A percentile compares a stretch with the other conserved stretches of the same genome.
Evolutionary conservation across 2,113 vertebrate genomes (phyloP).

Genomic region (Pimephales promelas): DNA sequence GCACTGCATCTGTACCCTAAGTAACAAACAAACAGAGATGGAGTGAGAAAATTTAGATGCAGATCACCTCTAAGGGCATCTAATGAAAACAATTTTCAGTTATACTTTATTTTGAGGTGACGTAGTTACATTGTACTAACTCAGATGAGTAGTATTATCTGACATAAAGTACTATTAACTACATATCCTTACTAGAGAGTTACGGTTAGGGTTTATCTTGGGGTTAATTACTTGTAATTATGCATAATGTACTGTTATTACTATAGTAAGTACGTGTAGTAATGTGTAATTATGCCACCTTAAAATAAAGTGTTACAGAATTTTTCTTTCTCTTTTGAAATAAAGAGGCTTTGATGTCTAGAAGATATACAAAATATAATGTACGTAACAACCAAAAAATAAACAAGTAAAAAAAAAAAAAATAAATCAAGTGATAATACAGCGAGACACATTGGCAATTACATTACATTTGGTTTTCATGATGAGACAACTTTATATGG

Average conservation of each 20-base stretch:
- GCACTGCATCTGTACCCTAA: constrained; percentile 83
- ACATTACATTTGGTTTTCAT: neutral
- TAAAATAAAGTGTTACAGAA: neutral
- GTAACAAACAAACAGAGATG: constrained; percentile 60
- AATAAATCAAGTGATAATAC: neutral
- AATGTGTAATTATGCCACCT: too few relatives aligned
- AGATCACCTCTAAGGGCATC: neutral
- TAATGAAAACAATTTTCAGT: neutral
- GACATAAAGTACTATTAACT: too few relatives aligned
- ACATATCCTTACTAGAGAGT: too few relatives aligned
- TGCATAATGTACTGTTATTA: too few relatives aligned
- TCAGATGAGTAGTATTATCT: too few relatives aligned
- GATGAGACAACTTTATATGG: neutral
- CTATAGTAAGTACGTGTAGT: too few relatives aligned
- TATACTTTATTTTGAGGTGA: too few relatives aligned
- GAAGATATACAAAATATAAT: neutral
- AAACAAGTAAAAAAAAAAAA: too few relatives aligned
- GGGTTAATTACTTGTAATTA: too few relatives aligned
- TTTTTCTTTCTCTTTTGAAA: neutral
- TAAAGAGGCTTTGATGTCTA: neutral
- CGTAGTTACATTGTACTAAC: too few relatives aligned
- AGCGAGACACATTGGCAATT: neutral
- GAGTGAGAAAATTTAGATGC: constrained; percentile 61
- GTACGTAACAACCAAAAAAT: too few relatives aligned
- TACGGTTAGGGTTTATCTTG: too few relatives aligned